Evolutionary conservation across 1,140 invertebrate species (phyloP), one percentile per base, ranked within the genome.

Genomic region (Eubasilissa regina): DNA sequence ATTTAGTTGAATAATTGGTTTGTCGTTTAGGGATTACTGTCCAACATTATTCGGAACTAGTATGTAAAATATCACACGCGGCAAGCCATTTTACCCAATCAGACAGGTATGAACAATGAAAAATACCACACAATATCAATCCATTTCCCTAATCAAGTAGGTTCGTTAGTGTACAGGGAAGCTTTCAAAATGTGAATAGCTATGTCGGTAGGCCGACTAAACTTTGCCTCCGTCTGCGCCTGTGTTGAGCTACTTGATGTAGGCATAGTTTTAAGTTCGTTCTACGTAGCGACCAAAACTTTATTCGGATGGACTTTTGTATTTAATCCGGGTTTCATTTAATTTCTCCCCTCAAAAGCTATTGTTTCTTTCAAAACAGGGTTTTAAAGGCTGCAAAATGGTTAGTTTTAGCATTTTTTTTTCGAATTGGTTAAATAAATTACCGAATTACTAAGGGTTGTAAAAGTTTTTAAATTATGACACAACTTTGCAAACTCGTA

Each of bases 201-300:
- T 70, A 21, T 43, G 10, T 55, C 48, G 11, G 64, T 55, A 77
- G 11, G 15, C 58, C 53, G 21, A 19, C 64, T 10, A 68, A 77
- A 68, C 62, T n/a, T 77, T 47, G 21, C 13, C 66, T 21, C 51
- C 3, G 47, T 15, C 75, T 75, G 51, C 47, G 74, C 74, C 64
- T 56, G 48, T 70, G 45, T 51, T 21, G 45, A 70, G 4, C n/a
- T 47, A 68, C 11, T n/a, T 10, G 35, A 68, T 19, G n/a, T 7
- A 78, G 70, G 72, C 73, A 78, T 72, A 81, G 80, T 81, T 81
- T 81, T 75, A 56, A 79, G 72, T 75, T 73, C 64, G 47, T 70
- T 77, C 15, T 15, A 51, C 44, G 35, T n/a, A 70, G 48, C 64
- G 51, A 72, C 64, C 70, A 56, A 82, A 79, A 82, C 77, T 82